A percentile compares a stretch with the other conserved stretches of the same genome.
Evolutionary conservation across 1,140 invertebrate species (phyloP).

Genomic region (Conopomorpha cramerella): DNA sequence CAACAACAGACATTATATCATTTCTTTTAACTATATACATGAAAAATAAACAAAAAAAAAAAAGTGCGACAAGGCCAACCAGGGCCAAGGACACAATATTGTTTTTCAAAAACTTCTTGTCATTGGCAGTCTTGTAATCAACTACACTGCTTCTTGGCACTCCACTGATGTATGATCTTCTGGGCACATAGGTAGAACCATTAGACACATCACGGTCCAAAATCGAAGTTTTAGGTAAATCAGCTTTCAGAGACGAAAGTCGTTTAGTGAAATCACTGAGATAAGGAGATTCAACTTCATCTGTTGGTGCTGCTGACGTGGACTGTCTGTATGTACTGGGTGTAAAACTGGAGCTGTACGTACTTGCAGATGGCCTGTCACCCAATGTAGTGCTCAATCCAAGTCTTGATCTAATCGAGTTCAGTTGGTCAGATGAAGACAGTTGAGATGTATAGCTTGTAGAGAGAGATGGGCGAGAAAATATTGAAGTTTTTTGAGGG

Average conservation of each 20-base stretch:
- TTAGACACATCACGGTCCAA: constrained; percentile 41
- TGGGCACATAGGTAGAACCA: constrained; percentile 29
- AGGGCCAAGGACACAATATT: constrained; percentile 69
- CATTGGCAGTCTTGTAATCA: constrained; percentile 52
- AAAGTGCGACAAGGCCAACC: constrained; percentile 63
- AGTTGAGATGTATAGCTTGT: constrained; percentile 28
- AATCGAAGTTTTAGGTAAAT: constrained; percentile 32
- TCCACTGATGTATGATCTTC: constrained; percentile 36
- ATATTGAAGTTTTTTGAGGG: constrained; percentile 37
- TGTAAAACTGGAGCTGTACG: constrained; percentile 26
- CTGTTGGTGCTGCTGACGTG: constrained; percentile 27
- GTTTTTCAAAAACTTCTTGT: constrained; percentile 60
- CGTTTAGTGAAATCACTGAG: constrained; percentile 69
- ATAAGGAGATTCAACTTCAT: constrained; percentile 66
- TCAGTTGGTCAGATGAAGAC: constrained; percentile 53
- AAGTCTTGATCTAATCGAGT: constrained; percentile 57
- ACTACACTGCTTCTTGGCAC: constrained; percentile 38
- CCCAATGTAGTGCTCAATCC: constrained; percentile 39
- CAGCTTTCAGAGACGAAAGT: constrained; percentile 60
- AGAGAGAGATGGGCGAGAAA: constrained; percentile 34
- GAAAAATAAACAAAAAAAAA: constrained; percentile 68
- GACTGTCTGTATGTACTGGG: constrained; percentile 35
- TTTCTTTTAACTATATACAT: constrained; percentile 68
- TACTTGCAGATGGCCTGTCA: constrained; percentile 26
- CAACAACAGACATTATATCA: constrained; percentile 46